These are phyloP conservation scores for Cylas formicarius DNA, from an alignment of 1,140 invertebrate genomes.

Conservation along the genomic window DNA sequence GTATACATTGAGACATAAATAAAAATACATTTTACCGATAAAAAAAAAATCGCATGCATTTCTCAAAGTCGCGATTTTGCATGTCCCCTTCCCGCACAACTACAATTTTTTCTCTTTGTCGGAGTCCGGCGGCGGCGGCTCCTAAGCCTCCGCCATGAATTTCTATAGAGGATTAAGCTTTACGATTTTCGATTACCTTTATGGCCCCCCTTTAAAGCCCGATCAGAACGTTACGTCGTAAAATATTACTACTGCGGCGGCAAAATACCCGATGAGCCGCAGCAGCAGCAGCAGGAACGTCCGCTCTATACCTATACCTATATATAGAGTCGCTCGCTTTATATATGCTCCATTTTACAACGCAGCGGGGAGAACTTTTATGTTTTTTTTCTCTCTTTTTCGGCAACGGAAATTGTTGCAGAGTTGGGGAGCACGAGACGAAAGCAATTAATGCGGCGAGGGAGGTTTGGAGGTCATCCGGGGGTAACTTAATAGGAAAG, in stretches of 20 bases:
- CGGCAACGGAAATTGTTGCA: no score
- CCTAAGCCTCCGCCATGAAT: conserved; percentile 29
- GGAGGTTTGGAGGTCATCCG: no score
- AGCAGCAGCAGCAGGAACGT: not conserved
- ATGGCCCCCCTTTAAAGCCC: conserved; percentile 35
- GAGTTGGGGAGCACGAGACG: no score
- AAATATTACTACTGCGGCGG: conserved; percentile 34
- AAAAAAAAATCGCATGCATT: not conserved
- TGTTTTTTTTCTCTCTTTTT: no score
- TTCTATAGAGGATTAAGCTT: conserved; percentile 35
- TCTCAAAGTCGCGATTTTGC: not conserved
- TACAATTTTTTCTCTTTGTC: conserved; percentile 10
- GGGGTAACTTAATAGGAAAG: no score
- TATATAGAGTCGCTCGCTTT: no score
- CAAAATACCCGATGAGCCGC: conserved; percentile 18
- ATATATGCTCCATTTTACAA: no score
- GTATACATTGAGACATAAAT: no score
- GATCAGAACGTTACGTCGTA: conserved; percentile 31
- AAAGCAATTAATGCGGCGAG: no score
- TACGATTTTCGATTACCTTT: conserved; percentile 42
- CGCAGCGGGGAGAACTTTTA: no score
- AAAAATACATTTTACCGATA: not conserved
- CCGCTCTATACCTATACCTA: no score
- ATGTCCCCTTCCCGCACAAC: no score
- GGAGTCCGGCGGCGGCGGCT: not conserved